These are phyloP conservation scores for Epistrophe grossulariae DNA, from an alignment of 2,888 invertebrate genomes.

Conservation along the genomic window DNA sequence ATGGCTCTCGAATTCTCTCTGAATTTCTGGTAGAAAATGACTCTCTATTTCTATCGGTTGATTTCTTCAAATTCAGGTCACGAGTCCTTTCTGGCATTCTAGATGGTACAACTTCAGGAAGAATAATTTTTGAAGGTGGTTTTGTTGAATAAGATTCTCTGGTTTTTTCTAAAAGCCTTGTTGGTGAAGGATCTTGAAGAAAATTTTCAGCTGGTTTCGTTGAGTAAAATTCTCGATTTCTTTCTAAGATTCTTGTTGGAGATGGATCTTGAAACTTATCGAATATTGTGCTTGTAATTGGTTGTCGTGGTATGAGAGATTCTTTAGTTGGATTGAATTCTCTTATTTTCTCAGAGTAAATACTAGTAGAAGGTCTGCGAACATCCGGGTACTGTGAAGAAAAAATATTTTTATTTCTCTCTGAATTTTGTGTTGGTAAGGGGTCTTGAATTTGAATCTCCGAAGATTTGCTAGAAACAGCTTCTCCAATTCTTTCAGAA, in stretches of 20 bases:
- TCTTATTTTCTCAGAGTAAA: slow-evolving; percentile 61
- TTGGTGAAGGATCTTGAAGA: slow-evolving; percentile 74
- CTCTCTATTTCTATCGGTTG: slow-evolving; percentile 16
- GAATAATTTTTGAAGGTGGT: neutral
- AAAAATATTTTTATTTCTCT: slow-evolving; percentile 5
- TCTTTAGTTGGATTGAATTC: slow-evolving; percentile 66
- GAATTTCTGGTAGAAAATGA: slow-evolving; percentile 17
- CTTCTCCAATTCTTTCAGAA: slow-evolving; percentile 63
- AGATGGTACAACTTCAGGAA: slow-evolving; percentile 13
- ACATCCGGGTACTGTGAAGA: slow-evolving; percentile 26
- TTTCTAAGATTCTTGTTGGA: slow-evolving; percentile 48
- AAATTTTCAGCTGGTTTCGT: slow-evolving; percentile 10
- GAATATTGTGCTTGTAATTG: slow-evolving; percentile 64
- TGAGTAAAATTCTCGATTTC: slow-evolving; percentile 39
- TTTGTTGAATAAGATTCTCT: slow-evolving; percentile 44
- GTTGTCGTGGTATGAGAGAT: slow-evolving; percentile 57
- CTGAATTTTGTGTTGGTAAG: slow-evolving; percentile 10
- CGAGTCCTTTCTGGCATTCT: slow-evolving; percentile 8
- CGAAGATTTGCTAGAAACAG: slow-evolving; percentile 23
- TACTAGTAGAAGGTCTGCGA: slow-evolving; percentile 26
- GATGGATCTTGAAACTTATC: slow-evolving; percentile 75
- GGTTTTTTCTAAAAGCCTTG: slow-evolving; percentile 46
- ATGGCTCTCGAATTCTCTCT: slow-evolving; percentile 79
- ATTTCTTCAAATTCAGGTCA: slow-evolving; percentile 12
- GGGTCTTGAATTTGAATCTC: slow-evolving; percentile 4